These are phyloP conservation scores for Oopsacas minuta DNA, from an alignment of 37 sponge, comb jelly and placozoan species.

Conservation along the genomic window DNA sequence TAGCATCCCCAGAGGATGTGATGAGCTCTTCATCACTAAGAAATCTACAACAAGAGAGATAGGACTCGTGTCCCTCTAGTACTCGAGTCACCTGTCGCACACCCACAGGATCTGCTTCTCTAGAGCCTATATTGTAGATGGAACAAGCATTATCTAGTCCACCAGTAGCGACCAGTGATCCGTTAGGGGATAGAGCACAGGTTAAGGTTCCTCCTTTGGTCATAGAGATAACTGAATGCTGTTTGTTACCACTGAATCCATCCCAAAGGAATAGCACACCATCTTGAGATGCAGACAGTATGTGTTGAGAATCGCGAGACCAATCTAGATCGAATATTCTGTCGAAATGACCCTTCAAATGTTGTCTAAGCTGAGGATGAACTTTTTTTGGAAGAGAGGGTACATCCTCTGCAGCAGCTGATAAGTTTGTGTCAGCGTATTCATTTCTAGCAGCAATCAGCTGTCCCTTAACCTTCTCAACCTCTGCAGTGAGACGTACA, in stretches of 20 bases:
- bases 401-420: not conserved
- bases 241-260: slow-evolving; percentile 87
- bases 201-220: slow-evolving; percentile 94
- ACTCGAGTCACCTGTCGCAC: slow-evolving; percentile 57
- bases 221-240: slow-evolving; percentile 74
- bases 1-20: slow-evolving; percentile 93
- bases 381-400: not conserved
- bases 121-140: slow-evolving; percentile 83
- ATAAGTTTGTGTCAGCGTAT: not conserved
- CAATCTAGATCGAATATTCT: not conserved
- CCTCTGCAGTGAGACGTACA: not conserved
- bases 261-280: slow-evolving; percentile 97
- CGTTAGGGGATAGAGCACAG: slow-evolving; percentile 86
- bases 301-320: slow-evolving; percentile 26
- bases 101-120: slow-evolving; percentile 71
- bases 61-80: slow-evolving; percentile 92
- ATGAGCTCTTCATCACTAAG: slow-evolving; percentile 74
- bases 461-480: not conserved
- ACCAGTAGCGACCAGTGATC: slow-evolving; percentile 49
- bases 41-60: slow-evolving; percentile 92
- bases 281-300: slow-evolving; percentile 95
- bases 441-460: not conserved
- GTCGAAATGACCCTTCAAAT: not conserved
- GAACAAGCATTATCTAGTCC: slow-evolving; percentile 96
- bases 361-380: not conserved